Percentiles rank a stretch among this genome's conserved stretches.
phyloP scores from a whole-genome alignment of 2,113 vertebrate genomes.

The Poecilia latipinna region DNA sequence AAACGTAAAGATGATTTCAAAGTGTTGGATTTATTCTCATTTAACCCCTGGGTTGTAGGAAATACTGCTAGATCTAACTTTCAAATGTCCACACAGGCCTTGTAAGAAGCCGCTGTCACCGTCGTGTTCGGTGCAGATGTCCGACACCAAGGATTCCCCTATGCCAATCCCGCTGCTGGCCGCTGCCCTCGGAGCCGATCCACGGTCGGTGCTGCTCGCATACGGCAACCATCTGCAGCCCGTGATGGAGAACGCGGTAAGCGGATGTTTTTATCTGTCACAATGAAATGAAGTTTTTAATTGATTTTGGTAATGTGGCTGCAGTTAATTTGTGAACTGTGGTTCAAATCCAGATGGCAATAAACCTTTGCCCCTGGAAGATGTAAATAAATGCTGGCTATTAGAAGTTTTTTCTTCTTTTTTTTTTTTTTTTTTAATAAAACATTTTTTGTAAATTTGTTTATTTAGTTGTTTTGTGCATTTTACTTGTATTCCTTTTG shows the following conservation, averaged over 20 bases:
- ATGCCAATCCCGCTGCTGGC: slow-evolving; percentile 90
- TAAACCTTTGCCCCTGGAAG: too few species aligned
- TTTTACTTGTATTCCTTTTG: too few species aligned
- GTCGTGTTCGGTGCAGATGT: slow-evolving; percentile 91
- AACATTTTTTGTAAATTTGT: too few species aligned
- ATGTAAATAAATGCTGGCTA: too few species aligned
- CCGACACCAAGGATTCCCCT: slow-evolving; percentile 85
- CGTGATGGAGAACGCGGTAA: slow-evolving; percentile 90
- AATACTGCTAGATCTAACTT: neutral
- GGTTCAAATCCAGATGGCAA: too few species aligned
- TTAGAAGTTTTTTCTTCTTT: too few species aligned
- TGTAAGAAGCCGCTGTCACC: slow-evolving; percentile 95
- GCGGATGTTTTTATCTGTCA: slow-evolving; percentile 17
- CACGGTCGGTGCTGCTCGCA: slow-evolving; percentile 84
- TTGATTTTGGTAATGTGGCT: too few species aligned
- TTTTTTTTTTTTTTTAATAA: too few species aligned
- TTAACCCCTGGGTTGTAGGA: neutral
- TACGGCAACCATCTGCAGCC: slow-evolving; percentile 93
- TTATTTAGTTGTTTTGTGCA: too few species aligned
- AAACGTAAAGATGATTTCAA: neutral
- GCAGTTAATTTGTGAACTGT: too few species aligned
- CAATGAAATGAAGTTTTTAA: too few species aligned
- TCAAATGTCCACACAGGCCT: slow-evolving; percentile 74
- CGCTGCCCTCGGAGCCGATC: slow-evolving; percentile 84
- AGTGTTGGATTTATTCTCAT: too few species aligned